Conservation (phyloP, 2,113 vertebrate genomes). For the Nematolebias whitei region DNA sequence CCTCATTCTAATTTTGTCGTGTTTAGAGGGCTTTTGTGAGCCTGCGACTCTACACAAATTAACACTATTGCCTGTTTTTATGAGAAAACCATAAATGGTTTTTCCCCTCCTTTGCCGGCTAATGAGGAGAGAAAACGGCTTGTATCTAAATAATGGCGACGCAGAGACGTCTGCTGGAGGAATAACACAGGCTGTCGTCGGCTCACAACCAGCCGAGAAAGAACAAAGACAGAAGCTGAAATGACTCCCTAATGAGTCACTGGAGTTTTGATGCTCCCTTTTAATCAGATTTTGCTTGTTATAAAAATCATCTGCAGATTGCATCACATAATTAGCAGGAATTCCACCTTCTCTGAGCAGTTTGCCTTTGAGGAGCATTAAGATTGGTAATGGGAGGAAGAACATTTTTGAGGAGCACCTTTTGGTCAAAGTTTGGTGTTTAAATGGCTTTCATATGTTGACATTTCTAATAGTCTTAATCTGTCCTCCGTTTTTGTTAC, state of each 20-base stretch:
- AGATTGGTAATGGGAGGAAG: conserved; percentile 39
- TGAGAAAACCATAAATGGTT: conserved; percentile 90
- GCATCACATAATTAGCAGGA: conserved; percentile 43
- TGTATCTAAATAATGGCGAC: conserved; percentile 60
- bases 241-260: conserved; percentile 69
- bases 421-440: conserved; percentile 30
- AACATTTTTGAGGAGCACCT: conserved; percentile 25
- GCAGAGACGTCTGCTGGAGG: conserved; percentile 48
- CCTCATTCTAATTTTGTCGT: conserved; percentile 98
- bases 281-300: conserved; percentile 64
- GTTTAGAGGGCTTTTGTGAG: conserved; percentile 95
- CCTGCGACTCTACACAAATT: conserved; percentile 93
- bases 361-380: conserved; percentile 47
- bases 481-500: conserved; percentile 43
- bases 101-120: conserved; percentile 80
- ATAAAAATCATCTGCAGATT: conserved; percentile 61
- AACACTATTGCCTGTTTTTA: conserved; percentile 96
- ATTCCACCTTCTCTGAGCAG: conserved; percentile 39
- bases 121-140: conserved; percentile 87
- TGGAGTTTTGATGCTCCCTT: conserved; percentile 54
- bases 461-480: conserved; percentile 17
- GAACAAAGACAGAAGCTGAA: conserved; percentile 65
- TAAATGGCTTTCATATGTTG: conserved; percentile 43
- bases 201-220: conserved; percentile 37
- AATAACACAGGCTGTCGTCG: conserved; percentile 55